Base-by-base conservation (phyloP, 2,113 vertebrate species). In the Malaclemys terrapin region DNA sequence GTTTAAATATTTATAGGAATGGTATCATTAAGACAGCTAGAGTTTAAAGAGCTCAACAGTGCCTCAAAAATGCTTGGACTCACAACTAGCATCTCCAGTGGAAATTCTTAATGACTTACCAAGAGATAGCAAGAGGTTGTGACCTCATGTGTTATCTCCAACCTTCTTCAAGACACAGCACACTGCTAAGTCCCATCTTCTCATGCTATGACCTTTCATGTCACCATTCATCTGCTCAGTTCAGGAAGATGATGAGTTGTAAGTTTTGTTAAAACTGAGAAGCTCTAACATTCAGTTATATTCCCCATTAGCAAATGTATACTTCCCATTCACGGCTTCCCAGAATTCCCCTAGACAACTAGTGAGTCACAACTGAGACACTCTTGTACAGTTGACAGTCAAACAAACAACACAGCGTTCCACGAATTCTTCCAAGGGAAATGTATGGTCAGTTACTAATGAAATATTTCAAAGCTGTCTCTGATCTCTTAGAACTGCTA, bases 381-480 rank as follows among this genome's bases (percentile, higher is more conserved):
- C 20, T 9, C 22, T 25, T 12, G 22, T 38, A 27, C 52, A 42
- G 24, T 42, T 29, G 25, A 29, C 2, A 1, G 84, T 49, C 78
- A 8, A n/a, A 54, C 1, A 1, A 0, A 42, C 35, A 76, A 45
- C 20, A 50, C 16, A 14, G 1, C 31, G 14, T 27, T 3, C 20
- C n/a, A 14, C 17, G 35, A n/a, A 5, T 4, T 12, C 79, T 10
- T 69, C 0, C 0, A 83, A 6, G 42, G 82, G 78, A 93, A 53
- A 5, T 0, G 0, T 1, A 4, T 8, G 8, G 79, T 7, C n/a
- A 25, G 17, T 0, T 47, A 79, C 45, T 1, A 0, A 2, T 35
- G 4, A 16, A 31, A 5, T 0, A 57, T 49, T 38, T 29, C 27
- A 6, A 29, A 80, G 31, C 31, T 25, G 3, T 9, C 38, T 27